Percentiles rank a stretch among this genome's conserved stretches.
These are phyloP conservation scores for Paragorgia papillata DNA, from an alignment of 92 coral and sea anemone genomes.

Conservation along the genomic window DNA sequence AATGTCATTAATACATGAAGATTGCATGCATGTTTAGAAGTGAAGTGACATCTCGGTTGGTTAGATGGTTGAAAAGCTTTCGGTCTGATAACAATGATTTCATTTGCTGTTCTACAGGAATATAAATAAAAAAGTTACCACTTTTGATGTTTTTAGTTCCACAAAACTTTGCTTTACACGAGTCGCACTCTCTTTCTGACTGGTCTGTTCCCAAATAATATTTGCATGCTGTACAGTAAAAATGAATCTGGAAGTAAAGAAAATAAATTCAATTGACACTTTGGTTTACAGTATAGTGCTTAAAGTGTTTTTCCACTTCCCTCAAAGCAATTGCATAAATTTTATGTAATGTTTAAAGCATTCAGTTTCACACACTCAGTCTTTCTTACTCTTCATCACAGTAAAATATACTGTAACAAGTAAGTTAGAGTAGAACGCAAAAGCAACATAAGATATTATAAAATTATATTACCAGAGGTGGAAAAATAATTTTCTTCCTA, in stretches of 20 bases:
- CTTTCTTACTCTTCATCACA: too few species aligned
- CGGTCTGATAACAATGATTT: constrained; percentile 10
- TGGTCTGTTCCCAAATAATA: constrained; percentile 14
- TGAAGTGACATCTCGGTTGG: not conserved
- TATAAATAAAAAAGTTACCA: constrained; percentile 23
- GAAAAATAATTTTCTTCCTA: too few species aligned
- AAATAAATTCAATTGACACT: too few species aligned
- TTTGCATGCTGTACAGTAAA: constrained; percentile 14
- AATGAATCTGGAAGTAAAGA: constrained; percentile 15
- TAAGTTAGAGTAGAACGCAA: too few species aligned
- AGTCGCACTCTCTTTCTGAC: not conserved
- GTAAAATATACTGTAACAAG: too few species aligned
- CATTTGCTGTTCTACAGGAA: constrained; percentile 24
- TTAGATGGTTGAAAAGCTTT: constrained; percentile 1
- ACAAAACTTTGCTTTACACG: not conserved
- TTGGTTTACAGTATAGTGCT: too few species aligned
- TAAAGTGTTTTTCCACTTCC: too few species aligned
- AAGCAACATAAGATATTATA: too few species aligned
- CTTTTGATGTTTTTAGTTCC: not conserved
- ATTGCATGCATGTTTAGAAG: not conserved
- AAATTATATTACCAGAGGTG: too few species aligned
- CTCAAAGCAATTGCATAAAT: too few species aligned
- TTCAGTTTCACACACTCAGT: too few species aligned
- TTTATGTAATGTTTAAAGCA: too few species aligned
- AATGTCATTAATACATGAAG: not conserved